Evolutionary conservation across 2,113 vertebrate genomes (phyloP), one percentile per base, ranked within the genome.

Genomic region (Caracal caracal): DNA sequence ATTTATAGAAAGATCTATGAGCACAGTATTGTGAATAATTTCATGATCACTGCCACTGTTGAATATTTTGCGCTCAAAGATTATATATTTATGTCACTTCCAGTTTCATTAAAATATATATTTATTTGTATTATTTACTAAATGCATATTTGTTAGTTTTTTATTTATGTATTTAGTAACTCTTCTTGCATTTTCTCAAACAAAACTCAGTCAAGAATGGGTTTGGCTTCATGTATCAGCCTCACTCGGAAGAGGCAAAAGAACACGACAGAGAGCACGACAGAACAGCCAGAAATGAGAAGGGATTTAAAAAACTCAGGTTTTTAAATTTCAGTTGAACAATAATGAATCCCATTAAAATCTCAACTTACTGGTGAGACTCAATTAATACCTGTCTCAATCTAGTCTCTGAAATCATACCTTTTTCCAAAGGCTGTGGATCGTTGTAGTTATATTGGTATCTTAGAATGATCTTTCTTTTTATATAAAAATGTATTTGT

Each of bases 281-380:
- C 0, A 12, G 75, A 91, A 73, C 0, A 2, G 33, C 28, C 40
- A 92, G 20, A 78, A 47, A 59, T 3, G 11, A 53, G 59, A 84
- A 59, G 43, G 12, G 28, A 28, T 24, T 87, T 71, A 78, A 88
- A 40, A 35, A 94, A 81, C 12, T 92, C 66, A 78, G 56, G 75
- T 63, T 93, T 95, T 97, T 93, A 80, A 80, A 97, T 95, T 96
- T 96, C 53, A 63, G 16, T 73, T 37, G 68, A 92, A 90, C 89
- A 88, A 80, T 68, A 95, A 94, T 84, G 75, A 95, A 94, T 2
- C 11, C 79, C 65, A 81, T 91, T 97, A 96, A 83, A 94, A 93
- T 81, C 83, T 85, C 70, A 78, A 76, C 35, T 87, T 94, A 85
- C 85, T 96, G 84, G 68, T 84, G 37, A 96, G 86, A 71, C 49